Evolutionary conservation across 2,888 invertebrate species (phyloP).

Genomic region (Diloba caeruleocephala): DNA sequence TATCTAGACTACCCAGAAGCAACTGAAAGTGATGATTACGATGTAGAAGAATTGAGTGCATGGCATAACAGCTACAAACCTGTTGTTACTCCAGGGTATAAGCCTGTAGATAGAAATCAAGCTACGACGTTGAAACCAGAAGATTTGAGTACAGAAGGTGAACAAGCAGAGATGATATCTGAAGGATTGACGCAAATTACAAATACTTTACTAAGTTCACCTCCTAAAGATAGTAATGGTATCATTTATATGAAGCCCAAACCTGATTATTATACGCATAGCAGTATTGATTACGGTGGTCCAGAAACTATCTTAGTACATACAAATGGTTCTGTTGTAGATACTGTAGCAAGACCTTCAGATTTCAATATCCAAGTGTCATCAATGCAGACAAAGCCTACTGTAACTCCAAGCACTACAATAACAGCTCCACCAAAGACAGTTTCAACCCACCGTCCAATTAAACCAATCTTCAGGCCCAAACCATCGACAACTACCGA

Average conservation of each 20-base stretch:
- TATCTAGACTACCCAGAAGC: slow-evolving; percentile 82
- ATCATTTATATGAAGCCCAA: slow-evolving; percentile 71
- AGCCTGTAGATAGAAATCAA: slow-evolving; percentile 67
- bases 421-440: slow-evolving; percentile 71
- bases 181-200: slow-evolving; percentile 89
- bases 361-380: slow-evolving; percentile 86
- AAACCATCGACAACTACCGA: slow-evolving; percentile 82
- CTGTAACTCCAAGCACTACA: slow-evolving; percentile 70
- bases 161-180: slow-evolving; percentile 85
- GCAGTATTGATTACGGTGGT: slow-evolving; percentile 89
- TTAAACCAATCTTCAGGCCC: slow-evolving; percentile 89
- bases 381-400: slow-evolving; percentile 85
- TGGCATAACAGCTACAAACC: slow-evolving; percentile 85
- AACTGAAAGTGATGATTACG: slow-evolving; percentile 77
- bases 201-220: slow-evolving; percentile 81
- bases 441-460: slow-evolving; percentile 80
- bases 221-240: slow-evolving; percentile 81
- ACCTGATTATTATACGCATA: slow-evolving; percentile 82
- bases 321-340: slow-evolving; percentile 87
- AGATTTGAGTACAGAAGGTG: slow-evolving; percentile 73
- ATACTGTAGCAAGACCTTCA: slow-evolving; percentile 83
- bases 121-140: slow-evolving; percentile 66
- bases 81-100: slow-evolving; percentile 83
- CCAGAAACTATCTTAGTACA: slow-evolving; percentile 91
- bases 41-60: slow-evolving; percentile 77